Evolutionary conservation across 1,140 invertebrate species (phyloP), one percentile per base, ranked within the genome.

Genomic region (Bilobella aurantiaca): DNA sequence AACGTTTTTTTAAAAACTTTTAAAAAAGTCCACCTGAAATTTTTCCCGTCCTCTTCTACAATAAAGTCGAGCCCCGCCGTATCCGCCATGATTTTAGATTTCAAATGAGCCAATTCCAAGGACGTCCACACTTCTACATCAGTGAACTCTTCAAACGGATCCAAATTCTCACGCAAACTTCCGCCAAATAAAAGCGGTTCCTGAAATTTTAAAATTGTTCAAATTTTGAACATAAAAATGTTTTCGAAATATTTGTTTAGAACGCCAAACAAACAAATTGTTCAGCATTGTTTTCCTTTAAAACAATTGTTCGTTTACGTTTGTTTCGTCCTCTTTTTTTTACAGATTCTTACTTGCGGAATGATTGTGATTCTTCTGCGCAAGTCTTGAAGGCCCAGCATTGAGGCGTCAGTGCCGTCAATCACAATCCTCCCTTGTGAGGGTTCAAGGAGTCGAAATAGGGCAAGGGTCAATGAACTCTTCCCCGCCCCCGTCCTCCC

Each of bases 361-460:
- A 96, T 94, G 73, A 95, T 94, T 16, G 93, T 96, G 28, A 97
- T 81, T 68, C 87, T 81, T 5, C 86, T 85, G 61, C 95, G 82
- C 30, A 99, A 77, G 68, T 90, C 85, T 76, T 96, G 91, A 2
- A 99, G 83, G 29, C 93, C 93, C 69, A 98, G 80, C 8, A 83
- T 82, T 0, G 86, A 78, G 69, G 98, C 93, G 75, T 96, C 87
- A 12, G 92, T 75, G 42, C 85, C 88, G 79, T 98, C 96, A 66
- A 99, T 95, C 18, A 85, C 74, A 67, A 98, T 97, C 16, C 42
- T 32, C 12, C 62, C 81, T 32, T 68, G 37, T 12, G 23, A 75
- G 5, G 74, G 47, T 69, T 82, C 81, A 65, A 82, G 78, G 30
- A 82, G 76, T 53, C 81, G 75, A 71, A 83, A 83, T 14, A 82